A percentile compares a stretch with the other conserved stretches of the same genome.
Evolutionary conservation across 2,797 vertebrate genomes (phyloP).

Genomic region (Eleutherodactylus coqui): DNA sequence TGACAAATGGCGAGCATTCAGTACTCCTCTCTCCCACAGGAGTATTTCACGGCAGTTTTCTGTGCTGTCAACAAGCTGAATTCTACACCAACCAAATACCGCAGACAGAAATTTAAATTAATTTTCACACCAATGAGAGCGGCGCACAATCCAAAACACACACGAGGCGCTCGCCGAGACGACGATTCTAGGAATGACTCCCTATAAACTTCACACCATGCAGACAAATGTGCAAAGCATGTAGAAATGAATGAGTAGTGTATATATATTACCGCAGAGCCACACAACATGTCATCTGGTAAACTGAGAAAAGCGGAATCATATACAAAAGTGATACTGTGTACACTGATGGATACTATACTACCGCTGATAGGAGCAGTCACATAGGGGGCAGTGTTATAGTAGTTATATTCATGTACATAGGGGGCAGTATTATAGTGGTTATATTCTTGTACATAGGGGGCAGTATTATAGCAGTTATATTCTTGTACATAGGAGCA

Average conservation of each 20-base stretch:
- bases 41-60: slow-evolving; percentile 25
- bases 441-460: slow-evolving; percentile 1
- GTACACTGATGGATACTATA: neutral
- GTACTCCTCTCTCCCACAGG: neutral
- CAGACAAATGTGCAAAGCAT: slow-evolving; percentile 36
- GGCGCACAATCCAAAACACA: slow-evolving; percentile 6
- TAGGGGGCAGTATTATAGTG: neutral
- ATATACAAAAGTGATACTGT: neutral
- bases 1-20: neutral
- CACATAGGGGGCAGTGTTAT: neutral
- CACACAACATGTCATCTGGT: neutral
- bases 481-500: neutral
- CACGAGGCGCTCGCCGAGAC: neutral
- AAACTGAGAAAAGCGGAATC: neutral
- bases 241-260: neutral
- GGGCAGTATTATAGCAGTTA: slow-evolving; percentile 6
- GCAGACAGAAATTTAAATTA: slow-evolving; percentile 47
- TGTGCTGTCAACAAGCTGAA: slow-evolving; percentile 41
- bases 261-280: neutral
- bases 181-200: slow-evolving; percentile 29
- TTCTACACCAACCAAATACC: slow-evolving; percentile 49
- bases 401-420: neutral
- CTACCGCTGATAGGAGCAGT: neutral
- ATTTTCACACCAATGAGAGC: slow-evolving; percentile 45
- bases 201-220: slow-evolving; percentile 41